Evolutionary conservation across 2,113 vertebrate genomes (phyloP), one percentile per base, ranked within the genome.

Genomic region (Sinocyclocheilus maitianheensis): DNA sequence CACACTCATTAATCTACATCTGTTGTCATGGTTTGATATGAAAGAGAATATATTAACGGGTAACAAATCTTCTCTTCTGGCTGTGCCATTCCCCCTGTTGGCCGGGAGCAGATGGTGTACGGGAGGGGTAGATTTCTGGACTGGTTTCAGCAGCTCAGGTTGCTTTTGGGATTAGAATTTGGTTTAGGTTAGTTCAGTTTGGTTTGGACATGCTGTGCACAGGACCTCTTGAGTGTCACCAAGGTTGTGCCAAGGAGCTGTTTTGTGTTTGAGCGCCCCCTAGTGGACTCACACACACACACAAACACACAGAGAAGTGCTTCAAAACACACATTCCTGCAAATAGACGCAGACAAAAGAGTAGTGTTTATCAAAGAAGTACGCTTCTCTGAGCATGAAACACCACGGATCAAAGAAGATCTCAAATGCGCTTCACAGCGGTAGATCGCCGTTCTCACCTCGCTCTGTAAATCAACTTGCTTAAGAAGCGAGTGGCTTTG

Each of bases 41-140:
- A 77, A 78, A 77, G 75, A 40, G 24, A 85, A 85, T 83, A 74
- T 58, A 74, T 83, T 72, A 83, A 9, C 51, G 16, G 81, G 6
- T 51, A 16, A 55, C 65, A 85, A 67, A 77, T 48, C 87, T 84
- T 30, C 53, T 67, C 77, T 69, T 77, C 37, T 81, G 80, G 83
- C 81, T 82, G 87, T 71, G 83, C 83, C 62, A 18, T 88, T 79
- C 81, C 84, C 77, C 83, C 77, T 81, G 83, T 63, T 40, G 77
- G 87, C 71, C n/a, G 43, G 76, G 85, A 86, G 81, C 88, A 84
- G 76, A 88, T 88, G 81, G 85, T 58, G 71, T 86, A 24, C 1
- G 26, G n/a, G 79, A 63, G 48, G 43, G 55, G 51, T 58, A 71
- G 78, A 37, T 43, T 62, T 78, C 18, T 40, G 78, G 58, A 82